Evolutionary conservation across 2,797 vertebrate genomes (phyloP).

Genomic region (Carapus acus): DNA sequence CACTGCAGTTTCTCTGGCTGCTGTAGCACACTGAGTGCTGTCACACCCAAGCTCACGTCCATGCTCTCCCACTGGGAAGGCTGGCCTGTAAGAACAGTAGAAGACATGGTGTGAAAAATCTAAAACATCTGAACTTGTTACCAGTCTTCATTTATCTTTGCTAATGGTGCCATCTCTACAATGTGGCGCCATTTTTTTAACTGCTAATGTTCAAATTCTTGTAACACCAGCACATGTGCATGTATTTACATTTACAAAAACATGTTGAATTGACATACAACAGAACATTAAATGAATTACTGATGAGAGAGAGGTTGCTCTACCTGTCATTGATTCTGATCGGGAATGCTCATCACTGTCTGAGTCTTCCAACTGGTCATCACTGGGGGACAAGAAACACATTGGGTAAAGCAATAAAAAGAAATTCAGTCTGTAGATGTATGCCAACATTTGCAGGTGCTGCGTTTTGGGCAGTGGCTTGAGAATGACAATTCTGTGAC

Average conservation of each 20-base stretch:
- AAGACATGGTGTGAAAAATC: neutral
- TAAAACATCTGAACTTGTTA: neutral
- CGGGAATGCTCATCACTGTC: constrained; percentile 99
- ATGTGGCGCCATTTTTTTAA: too few relatives aligned
- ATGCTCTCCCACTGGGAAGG: constrained; percentile 91
- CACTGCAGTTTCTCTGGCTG: constrained; percentile 98
- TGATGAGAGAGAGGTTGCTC: neutral
- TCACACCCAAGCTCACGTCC: constrained; percentile 92
- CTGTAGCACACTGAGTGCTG: constrained; percentile 92
- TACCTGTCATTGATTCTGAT: constrained; percentile 95
- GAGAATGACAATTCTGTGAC: too few relatives aligned
- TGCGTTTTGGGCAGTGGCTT: too few relatives aligned
- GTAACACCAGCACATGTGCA: too few relatives aligned
- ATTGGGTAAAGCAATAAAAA: neutral
- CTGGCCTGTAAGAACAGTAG: constrained; percentile 73
- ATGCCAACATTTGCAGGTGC: neutral
- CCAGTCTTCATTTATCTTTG: too few relatives aligned
- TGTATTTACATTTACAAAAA: too few relatives aligned
- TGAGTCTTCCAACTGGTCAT: constrained; percentile 97
- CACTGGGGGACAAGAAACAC: constrained; percentile 67
- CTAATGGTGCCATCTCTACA: too few relatives aligned
- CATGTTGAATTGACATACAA: too few relatives aligned
- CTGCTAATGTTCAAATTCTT: too few relatives aligned
- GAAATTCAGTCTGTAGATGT: neutral
- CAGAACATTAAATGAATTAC: neutral